Base-by-base conservation (phyloP, 2,113 vertebrate species). In the Noturus placidus region DNA sequence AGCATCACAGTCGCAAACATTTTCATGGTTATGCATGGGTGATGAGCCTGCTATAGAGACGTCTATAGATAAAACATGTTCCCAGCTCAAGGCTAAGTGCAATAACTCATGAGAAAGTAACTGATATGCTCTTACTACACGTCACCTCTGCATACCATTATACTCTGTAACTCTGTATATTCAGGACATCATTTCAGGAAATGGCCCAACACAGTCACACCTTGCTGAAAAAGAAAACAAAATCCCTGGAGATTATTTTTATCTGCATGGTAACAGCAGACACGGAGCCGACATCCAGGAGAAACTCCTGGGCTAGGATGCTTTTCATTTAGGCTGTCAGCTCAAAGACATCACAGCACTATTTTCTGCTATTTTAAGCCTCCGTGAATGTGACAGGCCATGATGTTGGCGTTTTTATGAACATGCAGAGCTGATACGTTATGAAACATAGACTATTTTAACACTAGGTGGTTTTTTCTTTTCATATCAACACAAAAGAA, bases 1-100 rank as follows among this genome's bases (percentile, higher is more conserved):
- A 95, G 94, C 91, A 91, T 87, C 91, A 93, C 93, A 92, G 90
- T 88, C 89, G 86, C 84, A 92, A 81, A 61, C 67, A 88, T 81
- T 91, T 88, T 91, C 81, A 93, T 86, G 87, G 87, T 87, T 72
- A 80, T 91, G 92, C 88, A 93, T 91, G 92, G 92, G 93, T 92
- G 93, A 93, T 65, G 70, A 89, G 87, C 38, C 70, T 52, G 56
- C 56, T 10, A 50, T 50, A 50, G 46, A 50, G 46, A 78, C 15
- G 25, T 63, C 67, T 83, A 38, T 14, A 70, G 65, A 65, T 78
- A 67, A 77, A 83, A 52, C 77, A 80, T 30, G 22, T 54, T 54
- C 27, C 70, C 57, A 82, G 65, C 35, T 79, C 61, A 56, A 30
- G 52, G 59, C 74, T 87, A 76, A 82, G 20, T 82, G 17, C 79